These are phyloP conservation scores for Pachliopta kotzebuea DNA, from an alignment of 2,888 invertebrate genomes.

Conservation along the genomic window DNA sequence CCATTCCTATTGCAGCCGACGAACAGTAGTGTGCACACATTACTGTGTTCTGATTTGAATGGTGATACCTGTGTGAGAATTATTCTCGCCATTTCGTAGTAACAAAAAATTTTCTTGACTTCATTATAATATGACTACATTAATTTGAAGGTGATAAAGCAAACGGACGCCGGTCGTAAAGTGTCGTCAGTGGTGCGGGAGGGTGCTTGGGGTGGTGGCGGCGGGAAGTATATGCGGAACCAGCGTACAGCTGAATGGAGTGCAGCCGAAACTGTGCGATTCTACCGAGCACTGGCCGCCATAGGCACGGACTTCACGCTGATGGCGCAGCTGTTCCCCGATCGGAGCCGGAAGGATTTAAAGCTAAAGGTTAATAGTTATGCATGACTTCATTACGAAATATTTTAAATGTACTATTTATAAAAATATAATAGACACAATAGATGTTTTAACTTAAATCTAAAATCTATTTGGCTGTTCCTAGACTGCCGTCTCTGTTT, in stretches of 20 bases:
- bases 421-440: no score
- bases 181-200: constrained; percentile 82
- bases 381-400: not conserved
- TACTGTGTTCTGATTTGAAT: no score
- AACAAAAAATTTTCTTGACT: not conserved
- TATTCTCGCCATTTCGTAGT: no score
- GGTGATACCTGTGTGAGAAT: no score
- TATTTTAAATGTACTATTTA: not conserved
- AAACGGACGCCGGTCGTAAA: constrained; percentile 81
- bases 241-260: constrained; percentile 88
- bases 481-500: no score
- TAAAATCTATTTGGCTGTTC: no score
- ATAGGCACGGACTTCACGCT: constrained; percentile 96
- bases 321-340: constrained; percentile 91
- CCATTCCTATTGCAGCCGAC: no score
- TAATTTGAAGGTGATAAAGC: constrained; percentile 83
- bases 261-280: constrained; percentile 90
- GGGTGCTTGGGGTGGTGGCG: constrained; percentile 80
- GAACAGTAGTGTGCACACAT: no score
- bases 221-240: constrained; percentile 83
- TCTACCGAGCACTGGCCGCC: constrained; percentile 93
- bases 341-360: constrained; percentile 88
- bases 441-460: no score
- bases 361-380: constrained; percentile 84
- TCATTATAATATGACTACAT: not conserved